Evolutionary conservation across 2,113 vertebrate species (phyloP).

Genomic region (Hepsetus odoe): DNA sequence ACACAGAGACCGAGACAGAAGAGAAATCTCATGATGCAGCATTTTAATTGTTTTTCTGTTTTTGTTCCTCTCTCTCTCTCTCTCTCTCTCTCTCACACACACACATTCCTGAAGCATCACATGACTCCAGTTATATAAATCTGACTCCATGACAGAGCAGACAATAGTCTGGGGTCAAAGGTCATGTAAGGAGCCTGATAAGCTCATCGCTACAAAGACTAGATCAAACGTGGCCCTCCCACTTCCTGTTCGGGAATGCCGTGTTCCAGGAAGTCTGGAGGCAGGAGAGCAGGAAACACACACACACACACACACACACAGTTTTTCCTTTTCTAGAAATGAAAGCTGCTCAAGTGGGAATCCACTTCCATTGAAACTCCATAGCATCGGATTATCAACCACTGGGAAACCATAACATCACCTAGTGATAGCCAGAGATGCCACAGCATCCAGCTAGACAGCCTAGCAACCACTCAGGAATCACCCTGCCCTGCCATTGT

Average conservation of each 20-base stretch:
- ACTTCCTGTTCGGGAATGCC: background rate
- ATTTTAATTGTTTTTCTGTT: background rate
- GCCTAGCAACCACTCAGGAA: no score
- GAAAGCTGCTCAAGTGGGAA: no score
- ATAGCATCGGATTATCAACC: no score
- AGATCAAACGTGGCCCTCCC: background rate
- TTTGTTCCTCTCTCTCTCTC: no score
- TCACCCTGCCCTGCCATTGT: no score
- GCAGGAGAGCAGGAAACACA: background rate
- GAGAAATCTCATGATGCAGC: background rate
- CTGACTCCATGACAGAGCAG: conserved; percentile 19
- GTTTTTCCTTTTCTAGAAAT: no score
- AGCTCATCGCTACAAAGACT: background rate
- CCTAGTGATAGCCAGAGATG: no score
- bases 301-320: background rate
- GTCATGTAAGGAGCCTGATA: background rate
- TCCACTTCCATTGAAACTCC: no score
- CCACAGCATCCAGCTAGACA: no score
- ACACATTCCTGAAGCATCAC: background rate
- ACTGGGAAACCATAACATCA: no score
- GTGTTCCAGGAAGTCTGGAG: background rate
- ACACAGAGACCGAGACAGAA: background rate
- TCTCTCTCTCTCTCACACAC: no score
- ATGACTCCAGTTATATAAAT: conserved; percentile 25
- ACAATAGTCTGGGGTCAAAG: conserved; percentile 39